Evolutionary conservation across 2,113 vertebrate genomes (phyloP).

Genomic region (Calcarius ornatus): DNA sequence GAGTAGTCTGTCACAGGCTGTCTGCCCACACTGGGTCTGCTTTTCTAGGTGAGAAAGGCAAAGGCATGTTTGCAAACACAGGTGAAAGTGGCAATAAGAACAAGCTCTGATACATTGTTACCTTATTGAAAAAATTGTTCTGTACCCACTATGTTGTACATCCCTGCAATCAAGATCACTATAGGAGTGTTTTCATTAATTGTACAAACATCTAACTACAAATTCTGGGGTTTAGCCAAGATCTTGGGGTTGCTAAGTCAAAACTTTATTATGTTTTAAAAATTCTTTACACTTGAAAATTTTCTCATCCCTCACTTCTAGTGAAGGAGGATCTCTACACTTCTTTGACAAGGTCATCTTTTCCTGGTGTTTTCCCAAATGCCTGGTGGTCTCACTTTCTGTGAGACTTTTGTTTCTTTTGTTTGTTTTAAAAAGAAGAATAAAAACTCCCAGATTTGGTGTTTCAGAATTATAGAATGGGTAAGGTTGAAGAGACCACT

Average conservation of each 20-base stretch:
- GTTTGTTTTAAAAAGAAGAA: neutral
- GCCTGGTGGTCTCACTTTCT: neutral
- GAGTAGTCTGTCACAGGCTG: neutral
- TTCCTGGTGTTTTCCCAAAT: neutral
- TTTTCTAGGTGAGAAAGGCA: neutral
- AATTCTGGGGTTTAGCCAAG: slow-evolving; percentile 50
- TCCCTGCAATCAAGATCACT: slow-evolving; percentile 40
- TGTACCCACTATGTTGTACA: slow-evolving; percentile 6
- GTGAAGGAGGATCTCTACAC: neutral
- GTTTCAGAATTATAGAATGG: neutral
- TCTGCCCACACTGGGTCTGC: neutral
- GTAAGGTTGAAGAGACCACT: neutral
- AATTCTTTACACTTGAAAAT: slow-evolving; percentile 48
- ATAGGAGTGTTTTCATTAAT: slow-evolving; percentile 1
- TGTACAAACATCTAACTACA: slow-evolving; percentile 34
- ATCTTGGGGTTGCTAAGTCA: neutral
- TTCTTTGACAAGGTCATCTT: neutral
- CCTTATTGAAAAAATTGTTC: neutral
- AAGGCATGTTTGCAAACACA: neutral
- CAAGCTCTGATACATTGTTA: neutral
- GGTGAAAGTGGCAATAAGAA: neutral
- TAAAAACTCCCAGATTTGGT: neutral
- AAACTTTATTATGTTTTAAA: slow-evolving; percentile 12
- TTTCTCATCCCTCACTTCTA: neutral
- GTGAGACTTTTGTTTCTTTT: neutral